Evolutionary conservation across 2,113 vertebrate genomes (phyloP).

Genomic region (Terrapene triunguis): DNA sequence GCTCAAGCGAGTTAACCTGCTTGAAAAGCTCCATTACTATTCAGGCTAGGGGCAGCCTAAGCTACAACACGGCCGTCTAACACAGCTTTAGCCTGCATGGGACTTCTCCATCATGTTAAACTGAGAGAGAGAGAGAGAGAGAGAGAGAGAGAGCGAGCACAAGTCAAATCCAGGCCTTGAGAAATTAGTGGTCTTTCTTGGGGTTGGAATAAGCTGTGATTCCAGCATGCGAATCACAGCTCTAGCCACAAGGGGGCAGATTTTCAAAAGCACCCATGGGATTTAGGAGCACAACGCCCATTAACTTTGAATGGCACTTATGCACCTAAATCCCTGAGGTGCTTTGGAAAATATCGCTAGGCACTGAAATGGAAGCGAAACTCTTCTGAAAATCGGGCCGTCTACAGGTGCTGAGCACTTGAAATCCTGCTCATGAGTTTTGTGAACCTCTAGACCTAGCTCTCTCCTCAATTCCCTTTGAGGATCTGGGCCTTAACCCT

Average conservation of each 20-base stretch:
- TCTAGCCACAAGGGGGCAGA: background rate
- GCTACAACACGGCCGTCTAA: background rate
- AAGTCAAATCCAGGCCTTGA: fast-evolving
- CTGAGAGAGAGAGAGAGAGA: background rate
- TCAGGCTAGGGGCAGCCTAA: background rate
- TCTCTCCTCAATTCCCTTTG: background rate
- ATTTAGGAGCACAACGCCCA: background rate
- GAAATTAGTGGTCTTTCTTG: background rate
- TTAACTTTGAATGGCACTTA: background rate
- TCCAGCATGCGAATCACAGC: too few relatives aligned
- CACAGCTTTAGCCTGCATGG: background rate
- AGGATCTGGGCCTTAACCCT: background rate
- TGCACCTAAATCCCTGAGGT: fast-evolving
- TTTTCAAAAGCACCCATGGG: background rate
- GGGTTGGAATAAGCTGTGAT: background rate
- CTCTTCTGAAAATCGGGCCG: background rate
- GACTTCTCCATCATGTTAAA: background rate
- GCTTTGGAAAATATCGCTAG: background rate
- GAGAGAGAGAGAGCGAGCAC: background rate
- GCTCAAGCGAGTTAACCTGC: background rate
- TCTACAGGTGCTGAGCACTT: background rate
- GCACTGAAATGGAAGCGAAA: fast-evolving
- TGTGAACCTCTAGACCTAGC: background rate
- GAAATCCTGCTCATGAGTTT: background rate
- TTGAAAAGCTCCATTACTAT: background rate